phyloP scores from a whole-genome alignment of 2,113 vertebrate species.

The Lepus europaeus region DNA sequence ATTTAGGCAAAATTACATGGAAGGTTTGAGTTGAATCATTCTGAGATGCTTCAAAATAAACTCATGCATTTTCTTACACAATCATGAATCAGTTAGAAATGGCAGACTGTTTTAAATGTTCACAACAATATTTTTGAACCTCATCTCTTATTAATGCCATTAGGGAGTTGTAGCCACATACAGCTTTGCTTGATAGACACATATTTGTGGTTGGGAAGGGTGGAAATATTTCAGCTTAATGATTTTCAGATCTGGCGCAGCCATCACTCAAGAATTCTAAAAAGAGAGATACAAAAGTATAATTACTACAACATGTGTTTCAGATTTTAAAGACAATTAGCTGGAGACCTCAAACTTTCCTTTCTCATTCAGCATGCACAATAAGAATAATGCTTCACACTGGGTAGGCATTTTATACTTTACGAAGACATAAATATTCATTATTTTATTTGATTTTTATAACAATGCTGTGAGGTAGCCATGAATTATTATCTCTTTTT shows the following conservation, averaged over 20 bases:
- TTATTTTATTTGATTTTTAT: conserved; percentile 57
- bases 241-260: conserved; percentile 65
- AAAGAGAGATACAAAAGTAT: conserved; percentile 53
- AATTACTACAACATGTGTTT: conserved; percentile 71
- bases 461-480: conserved; percentile 39
- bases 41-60: conserved; percentile 55
- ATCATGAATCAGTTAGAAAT: conserved; percentile 33
- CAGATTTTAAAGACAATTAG: conserved; percentile 75
- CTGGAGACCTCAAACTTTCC: conserved; percentile 66
- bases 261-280: conserved; percentile 64
- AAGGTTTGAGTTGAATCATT: conserved; percentile 37
- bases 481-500: conserved; percentile 41
- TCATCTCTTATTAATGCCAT: conserved; percentile 28
- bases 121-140: background rate
- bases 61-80: conserved; percentile 33
- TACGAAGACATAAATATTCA: conserved; percentile 63
- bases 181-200: conserved; percentile 46
- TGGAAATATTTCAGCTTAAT: conserved; percentile 70
- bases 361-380: conserved; percentile 62
- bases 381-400: conserved; percentile 65
- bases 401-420: conserved; percentile 60
- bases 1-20: conserved; percentile 28
- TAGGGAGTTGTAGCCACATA: background rate
- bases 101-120: conserved; percentile 43
- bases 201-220: conserved; percentile 72